Evolutionary conservation across 1,140 invertebrate genomes (phyloP), one percentile per base, ranked within the genome.

Genomic region (Medauroidea extradentata): DNA sequence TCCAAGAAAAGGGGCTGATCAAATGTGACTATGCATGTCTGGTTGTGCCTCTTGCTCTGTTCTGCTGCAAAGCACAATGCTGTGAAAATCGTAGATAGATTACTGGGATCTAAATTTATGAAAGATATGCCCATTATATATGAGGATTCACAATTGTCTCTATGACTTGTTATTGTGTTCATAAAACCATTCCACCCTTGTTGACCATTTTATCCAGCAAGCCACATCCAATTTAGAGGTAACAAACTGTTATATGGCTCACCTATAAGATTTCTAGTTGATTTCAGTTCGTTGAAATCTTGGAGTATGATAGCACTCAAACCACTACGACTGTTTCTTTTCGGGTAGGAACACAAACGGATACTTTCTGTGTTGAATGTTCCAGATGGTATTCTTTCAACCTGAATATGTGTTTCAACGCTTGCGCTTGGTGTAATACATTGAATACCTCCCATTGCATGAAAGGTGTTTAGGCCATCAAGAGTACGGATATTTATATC

Each of bases 1-100:
- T 70, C 70, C 2, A 53, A 44, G 41, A 70, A 71, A 3, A 73
- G 63, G 8, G 70, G 69, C 51, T 71, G 71, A 57, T 71, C 69
- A 65, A 72, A 73, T 23, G 69, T 74, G 0, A 73, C 66, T 18
- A 74, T 52, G 54, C 57, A 61, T 41, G 53, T 72, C 29, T 46
- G 69, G 13, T 56, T n/a, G 16, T 43, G 16, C 34, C 23, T 2
- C 50, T 61, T 59, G 21, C 19, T 16, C 51, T 63, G 57, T 25
- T 62, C 42, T 21, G 55, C 34, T 27, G 57, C 61, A 60, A 42
- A 38, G 9, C 56, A 52, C 19, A 68, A 49, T 34, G 59, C 53
- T 23, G 67, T 63, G 38, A 55, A 65, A 55, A 69, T 62, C 48
- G 66, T 67, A 49, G 64, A 60, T 24, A 60, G 49, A 51, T 69